A percentile compares a stretch with the other conserved stretches of the same genome.
phyloP scores from a whole-genome alignment of 2,888 invertebrate genomes.

The Leptopilina drosophilae region DNA sequence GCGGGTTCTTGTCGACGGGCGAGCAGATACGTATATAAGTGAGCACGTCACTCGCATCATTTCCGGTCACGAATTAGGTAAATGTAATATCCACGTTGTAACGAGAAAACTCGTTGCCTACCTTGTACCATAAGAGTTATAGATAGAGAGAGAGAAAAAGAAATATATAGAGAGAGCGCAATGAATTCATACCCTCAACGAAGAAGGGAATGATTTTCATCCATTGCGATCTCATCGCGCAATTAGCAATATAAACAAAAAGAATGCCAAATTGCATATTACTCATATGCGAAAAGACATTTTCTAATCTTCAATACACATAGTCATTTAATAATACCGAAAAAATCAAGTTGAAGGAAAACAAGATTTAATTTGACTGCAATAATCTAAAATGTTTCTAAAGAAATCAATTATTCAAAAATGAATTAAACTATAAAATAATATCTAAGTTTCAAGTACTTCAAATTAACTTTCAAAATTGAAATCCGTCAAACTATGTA shows the following conservation, averaged over 20 bases:
- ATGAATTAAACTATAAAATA: too few species aligned
- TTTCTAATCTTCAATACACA: too few species aligned
- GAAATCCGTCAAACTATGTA: too few species aligned
- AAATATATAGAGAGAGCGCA: neutral
- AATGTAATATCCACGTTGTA: conserved; percentile 51
- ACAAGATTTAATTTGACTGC: too few species aligned
- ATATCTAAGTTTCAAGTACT: too few species aligned
- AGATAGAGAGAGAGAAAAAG: too few species aligned
- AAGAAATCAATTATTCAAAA: too few species aligned
- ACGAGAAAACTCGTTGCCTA: conserved; percentile 47
- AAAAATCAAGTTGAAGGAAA: too few species aligned
- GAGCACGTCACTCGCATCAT: conserved; percentile 58
- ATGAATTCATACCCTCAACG: conserved; percentile 11
- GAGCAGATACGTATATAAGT: conserved; percentile 47
- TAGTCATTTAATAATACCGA: too few species aligned
- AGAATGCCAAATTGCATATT: conserved; percentile 13
- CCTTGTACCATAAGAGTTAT: neutral
- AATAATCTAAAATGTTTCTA: too few species aligned
- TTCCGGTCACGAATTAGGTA: conserved; percentile 60
- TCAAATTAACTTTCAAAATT: too few species aligned
- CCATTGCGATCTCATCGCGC: neutral
- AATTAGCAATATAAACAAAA: conserved; percentile 30
- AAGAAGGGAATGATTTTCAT: conserved; percentile 20
- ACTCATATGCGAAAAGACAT: neutral
- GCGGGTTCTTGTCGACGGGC: conserved; percentile 48